Conservation (phyloP, 92 coral and sea anemone genomes). For the Phenganax marumi region DNA sequence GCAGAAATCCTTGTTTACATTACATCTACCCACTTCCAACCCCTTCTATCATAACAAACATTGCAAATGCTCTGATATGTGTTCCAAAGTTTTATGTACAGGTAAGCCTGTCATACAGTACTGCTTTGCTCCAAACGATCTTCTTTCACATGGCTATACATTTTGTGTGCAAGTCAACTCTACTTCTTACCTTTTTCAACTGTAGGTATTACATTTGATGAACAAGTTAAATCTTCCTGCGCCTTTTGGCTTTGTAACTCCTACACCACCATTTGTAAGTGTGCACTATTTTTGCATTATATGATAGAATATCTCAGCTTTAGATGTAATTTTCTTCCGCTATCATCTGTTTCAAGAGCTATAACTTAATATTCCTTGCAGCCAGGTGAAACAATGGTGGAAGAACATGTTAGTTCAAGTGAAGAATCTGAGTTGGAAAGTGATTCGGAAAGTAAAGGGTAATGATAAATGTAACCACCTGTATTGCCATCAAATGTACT, state of each 20-base stretch:
- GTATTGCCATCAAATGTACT: too few species aligned
- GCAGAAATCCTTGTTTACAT: slow-evolving; percentile 63
- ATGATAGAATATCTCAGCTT: neutral
- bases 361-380: slow-evolving; percentile 15
- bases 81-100: slow-evolving; percentile 92
- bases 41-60: slow-evolving; percentile 76
- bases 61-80: slow-evolving; percentile 90
- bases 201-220: slow-evolving; percentile 93
- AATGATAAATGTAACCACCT: neutral
- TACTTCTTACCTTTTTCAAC: neutral
- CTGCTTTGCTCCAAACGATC: too few species aligned
- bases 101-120: slow-evolving; percentile 46
- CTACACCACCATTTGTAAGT: slow-evolving; percentile 89
- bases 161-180: neutral
- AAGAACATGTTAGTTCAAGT: slow-evolving; percentile 60
- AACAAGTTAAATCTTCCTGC: slow-evolving; percentile 95
- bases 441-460: slow-evolving; percentile 90
- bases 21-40: slow-evolving; percentile 86
- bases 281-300: neutral
- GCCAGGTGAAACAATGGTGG: slow-evolving; percentile 51
- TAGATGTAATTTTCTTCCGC: neutral
- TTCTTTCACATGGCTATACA: too few species aligned
- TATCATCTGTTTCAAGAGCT: neutral
- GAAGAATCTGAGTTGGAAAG: slow-evolving; percentile 97
- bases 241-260: slow-evolving; percentile 78